Base-by-base conservation (phyloP, 2,888 invertebrate species). In the Apamea crenata region DNA sequence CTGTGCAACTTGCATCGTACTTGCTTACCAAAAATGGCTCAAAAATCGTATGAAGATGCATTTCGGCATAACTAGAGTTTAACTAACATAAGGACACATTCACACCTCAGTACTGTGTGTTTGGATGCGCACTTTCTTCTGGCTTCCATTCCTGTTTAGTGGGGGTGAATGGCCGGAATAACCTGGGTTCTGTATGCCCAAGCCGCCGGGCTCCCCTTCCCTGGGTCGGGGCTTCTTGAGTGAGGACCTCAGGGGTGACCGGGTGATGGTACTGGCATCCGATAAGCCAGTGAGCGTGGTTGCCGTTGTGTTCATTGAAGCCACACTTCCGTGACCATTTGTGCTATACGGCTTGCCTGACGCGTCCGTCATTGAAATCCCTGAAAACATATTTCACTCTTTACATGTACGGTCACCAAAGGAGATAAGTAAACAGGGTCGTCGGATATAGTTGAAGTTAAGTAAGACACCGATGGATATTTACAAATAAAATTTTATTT, bases 91-190 rank as follows among this genome's bases (percentile, higher is more conserved):
- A 10, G 21, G 32, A 29, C 29, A 59, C 67, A 77, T 77, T 94
- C 89, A 99, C 84, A 99, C 99, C 94, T 99, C 99, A 66, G 99
- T 99, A 93, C 99, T 99, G 93, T 99, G 99, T 61, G 99, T 99
- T 93, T 99, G 99, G 94, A 99, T 99, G 84, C 99, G 97, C 81
- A 99, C 99, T 96, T 99, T 99, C 94, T 99, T 99, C 92, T 98
- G 98, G 91, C 99, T 99, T 1, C 98, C 99, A 90, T 99, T 99
- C 77, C 99, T 97, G 73, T 98, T 98, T 81, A 99, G 97, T 0
- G 98, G 98, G 0, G 99, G 99, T 29, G 99, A 99, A 87, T 98
- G 98, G 3, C 98, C 98, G 0, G 98, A 98, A 90, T 98, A 98
- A 0, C 97, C 97, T 0, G 99, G 99, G 96, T 99, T 99, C 90